Base-by-base conservation (phyloP, 2,888 invertebrate species). In the Hypena proboscidalis region DNA sequence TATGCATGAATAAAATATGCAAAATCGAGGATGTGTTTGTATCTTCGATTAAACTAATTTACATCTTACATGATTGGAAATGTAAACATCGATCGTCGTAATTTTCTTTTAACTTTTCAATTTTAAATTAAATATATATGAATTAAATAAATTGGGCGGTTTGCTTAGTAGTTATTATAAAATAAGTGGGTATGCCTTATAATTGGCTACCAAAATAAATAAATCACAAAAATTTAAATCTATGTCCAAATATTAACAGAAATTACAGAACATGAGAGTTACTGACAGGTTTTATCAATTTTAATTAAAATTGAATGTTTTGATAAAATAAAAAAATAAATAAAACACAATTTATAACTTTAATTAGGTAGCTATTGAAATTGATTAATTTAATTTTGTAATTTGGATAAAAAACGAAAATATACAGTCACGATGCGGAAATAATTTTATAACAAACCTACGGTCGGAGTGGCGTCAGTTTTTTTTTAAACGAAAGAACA, bases 331-430 rank as follows among this genome's bases (percentile, higher is more conserved):
- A 32, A 32, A 14, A 37, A 15, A 22, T 44, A 54, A 58, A 53
- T 36, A 15, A 49, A 48, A 45, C 30, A 58, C 23, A 53, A 48
- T 62, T 49, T 43, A 9, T 29, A 19, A 10, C 46, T 36, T 40
- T 58, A 40, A 50, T 47, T 36, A n/a, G n/a, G n/a, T n/a, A n/a
- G n/a, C n/a, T n/a, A 59, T 39, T 46, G 14, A 9, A 51, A 47
- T 42, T 9, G 42, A 44, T n/a, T 39, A 39, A 36, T 34, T 38
- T 43, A 33, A 62, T 42, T n/a, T n/a, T 21, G 32, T 34, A 4
- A 10, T 29, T 29, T 9, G 11, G n/a, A n/a, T n/a, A n/a, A 32
- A 44, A 58, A 43, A 17, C 6, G 1, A 27, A 37, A 29, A 34
- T 25, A 10, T 5, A 20, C n/a, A 14, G 7, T 20, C 19, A 29